Base-by-base conservation (phyloP, 2,888 invertebrate genomes). In the Tolmerus cingulatus region DNA sequence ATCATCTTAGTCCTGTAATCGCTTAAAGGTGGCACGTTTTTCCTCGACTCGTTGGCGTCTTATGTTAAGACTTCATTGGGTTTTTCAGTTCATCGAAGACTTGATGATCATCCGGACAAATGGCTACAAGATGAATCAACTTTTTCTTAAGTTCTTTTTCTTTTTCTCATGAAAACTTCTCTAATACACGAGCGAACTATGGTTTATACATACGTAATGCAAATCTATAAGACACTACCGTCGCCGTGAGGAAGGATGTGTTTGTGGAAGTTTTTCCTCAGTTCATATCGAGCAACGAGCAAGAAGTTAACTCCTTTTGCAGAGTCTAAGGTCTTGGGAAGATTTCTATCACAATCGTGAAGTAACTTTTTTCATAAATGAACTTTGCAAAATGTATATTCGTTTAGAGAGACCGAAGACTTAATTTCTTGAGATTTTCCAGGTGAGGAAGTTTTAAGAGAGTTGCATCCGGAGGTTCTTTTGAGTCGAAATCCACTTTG, bases 101-200 rank as follows among this genome's bases (percentile, higher is more conserved):
- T 43, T 51, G 79, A 46, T 79, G 27, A 79, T 79, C 78, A 66
- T 78, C 79, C 51, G 79, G 23, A 79, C 79, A 79, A 79, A 79
- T 79, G 79, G 30, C 51, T 79, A 79, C 79, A 79, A 79, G 79
- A 79, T 79, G 46, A 79, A 79, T 43, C 30, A 79, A 51, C 51
- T 79, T 79, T 79, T 79, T 51, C 79, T 5, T 34, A n/a, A 79
- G 51, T 30, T 2, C 12, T 40, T 40, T 40, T 40, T 12, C 7
- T 40, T 46, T 16, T 40, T 34, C 46, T 14, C 51, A 51, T 46
- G 55, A 79, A 79, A 79, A 79, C 55, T 55, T 79, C 8, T 79
- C 51, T 51, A 79, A 79, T 30, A 79, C 66, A 23, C 27, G 57
- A 23, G 2, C 23, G 66, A n/a, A 66, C 66, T 23, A 27, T 19